Evolutionary conservation across 2,113 vertebrate genomes (phyloP), one percentile per base, ranked within the genome.

Genomic region (Indri indri): DNA sequence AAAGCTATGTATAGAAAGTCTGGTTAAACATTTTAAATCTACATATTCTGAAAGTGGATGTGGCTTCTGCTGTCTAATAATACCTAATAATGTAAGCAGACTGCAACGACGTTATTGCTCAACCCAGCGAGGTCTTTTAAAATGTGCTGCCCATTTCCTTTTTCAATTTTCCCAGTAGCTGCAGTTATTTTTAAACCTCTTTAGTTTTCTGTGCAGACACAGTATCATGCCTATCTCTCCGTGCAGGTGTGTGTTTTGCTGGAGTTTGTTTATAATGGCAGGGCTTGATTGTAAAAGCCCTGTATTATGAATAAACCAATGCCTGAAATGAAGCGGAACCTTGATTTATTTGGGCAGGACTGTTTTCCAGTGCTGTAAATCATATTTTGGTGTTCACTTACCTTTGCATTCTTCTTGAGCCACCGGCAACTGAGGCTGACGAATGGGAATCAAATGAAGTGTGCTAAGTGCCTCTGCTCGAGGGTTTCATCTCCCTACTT

Each of bases 371-470:
- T 96, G 97, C 96, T 94, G 97, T 98, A 99, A 99, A 98, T 99
- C 98, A 98, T 98, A 98, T 98, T 97, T 97, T 98, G 96, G 81
- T 98, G 91, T 98, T 98, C 98, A 99, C 99, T 99, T 99, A 99
- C 98, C 98, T 98, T 95, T 97, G 96, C 97, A 97, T 99, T 98
- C 98, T 98, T 96, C 98, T 98, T 98, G 97, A 99, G 98, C 98
- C 98, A 99, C 96, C 93, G 98, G 98, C 95, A 92, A 92, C 98
- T 96, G 97, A 98, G 98, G 94, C 98, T 99, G 99, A 99, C 73
- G 97, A 98, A 99, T 99, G 99, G 98, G 98, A 99, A 99, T 99
- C 98, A 99, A 99, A 99, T 99, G 99, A 99, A 99, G 98, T 99
- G 98, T 99, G 98, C 98, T 99, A 98, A 99, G 98, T 98, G 98